Conservation (phyloP, 1,140 invertebrate species). For the Drosophila fuyamai region DNA sequence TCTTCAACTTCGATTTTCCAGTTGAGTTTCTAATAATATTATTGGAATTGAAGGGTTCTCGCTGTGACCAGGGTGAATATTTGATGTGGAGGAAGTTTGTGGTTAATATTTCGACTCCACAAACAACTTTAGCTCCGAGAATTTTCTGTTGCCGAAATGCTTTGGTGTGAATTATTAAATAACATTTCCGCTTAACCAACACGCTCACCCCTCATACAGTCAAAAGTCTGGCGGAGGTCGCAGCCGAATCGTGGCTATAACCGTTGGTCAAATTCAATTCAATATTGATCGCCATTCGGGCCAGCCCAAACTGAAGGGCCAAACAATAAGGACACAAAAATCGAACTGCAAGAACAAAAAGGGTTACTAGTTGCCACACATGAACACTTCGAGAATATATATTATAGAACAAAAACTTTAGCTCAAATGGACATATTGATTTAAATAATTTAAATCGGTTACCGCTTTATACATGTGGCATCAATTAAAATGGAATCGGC, state of each 20-base stretch:
- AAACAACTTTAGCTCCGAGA: conserved; percentile 15
- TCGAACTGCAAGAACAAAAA: conserved; percentile 48
- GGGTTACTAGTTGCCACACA: conserved; percentile 47
- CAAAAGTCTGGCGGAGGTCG: conserved; percentile 10
- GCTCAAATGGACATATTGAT: too few relatives aligned
- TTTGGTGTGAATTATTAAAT: conserved; percentile 67
- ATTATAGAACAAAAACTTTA: too few relatives aligned
- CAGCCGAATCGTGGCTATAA: conserved; percentile 16
- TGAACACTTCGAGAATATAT: background rate
- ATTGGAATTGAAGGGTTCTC: conserved; percentile 29
- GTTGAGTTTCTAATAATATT: conserved; percentile 74
- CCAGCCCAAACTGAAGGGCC: conserved; percentile 10
- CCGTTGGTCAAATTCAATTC: conserved; percentile 73
- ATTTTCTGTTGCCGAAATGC: conserved; percentile 19
- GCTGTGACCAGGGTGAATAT: too few relatives aligned
- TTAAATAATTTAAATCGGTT: too few relatives aligned
- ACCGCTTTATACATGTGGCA: too few relatives aligned
- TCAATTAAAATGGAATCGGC: too few relatives aligned
- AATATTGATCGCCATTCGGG: conserved; percentile 66
- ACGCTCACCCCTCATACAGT: conserved; percentile 16
- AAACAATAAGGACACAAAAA: conserved; percentile 52
- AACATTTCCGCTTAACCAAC: conserved; percentile 55
- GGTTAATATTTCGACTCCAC: conserved; percentile 34
- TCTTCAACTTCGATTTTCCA: conserved; percentile 67
- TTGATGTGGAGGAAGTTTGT: background rate